A percentile compares a stretch with the other conserved stretches of the same genome.
phyloP scores from a whole-genome alignment of 2,113 vertebrate species.

The Grammomys surdaster region DNA sequence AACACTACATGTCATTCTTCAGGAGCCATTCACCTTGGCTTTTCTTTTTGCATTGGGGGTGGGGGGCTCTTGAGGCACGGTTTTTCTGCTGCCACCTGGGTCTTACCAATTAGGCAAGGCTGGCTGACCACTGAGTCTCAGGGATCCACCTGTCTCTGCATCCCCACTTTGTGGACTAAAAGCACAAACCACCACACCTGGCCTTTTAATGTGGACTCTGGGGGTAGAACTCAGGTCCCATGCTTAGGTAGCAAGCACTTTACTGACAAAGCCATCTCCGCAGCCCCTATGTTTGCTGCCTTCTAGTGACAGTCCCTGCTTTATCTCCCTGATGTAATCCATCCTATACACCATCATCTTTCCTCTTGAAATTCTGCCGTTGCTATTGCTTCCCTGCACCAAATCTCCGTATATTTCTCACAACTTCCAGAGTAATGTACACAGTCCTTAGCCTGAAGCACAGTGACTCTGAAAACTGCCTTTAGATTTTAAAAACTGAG shows the following conservation, averaged over 20 bases:
- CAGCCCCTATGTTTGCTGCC: background rate
- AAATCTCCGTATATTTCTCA: background rate
- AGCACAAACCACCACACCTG: background rate
- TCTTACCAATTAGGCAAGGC: background rate
- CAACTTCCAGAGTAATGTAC: constrained; percentile 24
- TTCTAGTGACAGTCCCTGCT: background rate
- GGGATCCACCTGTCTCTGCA: background rate
- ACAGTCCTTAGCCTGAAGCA: background rate
- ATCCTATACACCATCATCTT: background rate
- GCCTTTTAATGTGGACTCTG: background rate
- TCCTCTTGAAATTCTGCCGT: background rate
- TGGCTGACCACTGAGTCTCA: background rate
- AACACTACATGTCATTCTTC: no score
- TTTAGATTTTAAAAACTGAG: background rate
- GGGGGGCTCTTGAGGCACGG: background rate
- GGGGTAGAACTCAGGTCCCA: background rate
- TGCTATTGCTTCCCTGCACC: background rate
- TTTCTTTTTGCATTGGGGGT: background rate
- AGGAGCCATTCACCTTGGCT: background rate
- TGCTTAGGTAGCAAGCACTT: background rate
- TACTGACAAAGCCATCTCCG: no score
- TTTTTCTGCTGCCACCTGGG: background rate
- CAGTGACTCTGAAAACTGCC: background rate
- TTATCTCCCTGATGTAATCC: background rate
- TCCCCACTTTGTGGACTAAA: background rate